A percentile compares a stretch with the other conserved stretches of the same genome.
phyloP scores from a whole-genome alignment of 2,797 vertebrate genomes.

The Cossypha heuglini region DNA sequence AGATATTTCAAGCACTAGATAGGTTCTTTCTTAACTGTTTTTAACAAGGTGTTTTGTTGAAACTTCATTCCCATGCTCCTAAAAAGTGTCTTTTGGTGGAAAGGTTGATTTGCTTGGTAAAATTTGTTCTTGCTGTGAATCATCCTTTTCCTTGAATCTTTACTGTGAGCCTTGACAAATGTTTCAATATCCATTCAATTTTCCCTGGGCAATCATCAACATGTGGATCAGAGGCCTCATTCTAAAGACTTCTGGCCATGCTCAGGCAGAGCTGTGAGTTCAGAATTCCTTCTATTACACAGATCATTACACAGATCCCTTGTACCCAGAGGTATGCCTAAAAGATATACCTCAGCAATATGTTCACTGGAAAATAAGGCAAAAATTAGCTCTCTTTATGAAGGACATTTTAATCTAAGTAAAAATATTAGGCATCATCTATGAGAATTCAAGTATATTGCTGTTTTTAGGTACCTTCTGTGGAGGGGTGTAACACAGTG shows the following conservation, averaged over 20 bases:
- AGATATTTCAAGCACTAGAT: neutral
- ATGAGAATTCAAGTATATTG: neutral
- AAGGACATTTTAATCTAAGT: neutral
- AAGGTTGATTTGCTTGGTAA: neutral
- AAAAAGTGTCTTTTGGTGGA: neutral
- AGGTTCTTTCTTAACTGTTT: neutral
- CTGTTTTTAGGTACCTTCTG: neutral
- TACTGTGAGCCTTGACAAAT: neutral
- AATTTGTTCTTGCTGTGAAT: neutral
- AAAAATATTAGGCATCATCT: neutral
- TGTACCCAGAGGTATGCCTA: neutral
- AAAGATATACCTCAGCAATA: neutral
- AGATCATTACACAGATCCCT: neutral
- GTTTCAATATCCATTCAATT: neutral
- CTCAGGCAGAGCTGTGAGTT: neutral
- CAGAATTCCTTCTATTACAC: neutral
- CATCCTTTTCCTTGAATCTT: neutral
- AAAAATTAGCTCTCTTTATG: neutral
- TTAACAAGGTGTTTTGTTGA: neutral
- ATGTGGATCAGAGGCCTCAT: neutral
- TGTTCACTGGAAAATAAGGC: neutral
- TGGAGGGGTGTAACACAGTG: accelerated
- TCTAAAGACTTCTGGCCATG: neutral
- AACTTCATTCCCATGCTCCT: neutral
- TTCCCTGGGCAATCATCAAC: neutral